Conservation (phyloP, 2,888 invertebrate genomes). For the Drosophila prolongata region DNA sequence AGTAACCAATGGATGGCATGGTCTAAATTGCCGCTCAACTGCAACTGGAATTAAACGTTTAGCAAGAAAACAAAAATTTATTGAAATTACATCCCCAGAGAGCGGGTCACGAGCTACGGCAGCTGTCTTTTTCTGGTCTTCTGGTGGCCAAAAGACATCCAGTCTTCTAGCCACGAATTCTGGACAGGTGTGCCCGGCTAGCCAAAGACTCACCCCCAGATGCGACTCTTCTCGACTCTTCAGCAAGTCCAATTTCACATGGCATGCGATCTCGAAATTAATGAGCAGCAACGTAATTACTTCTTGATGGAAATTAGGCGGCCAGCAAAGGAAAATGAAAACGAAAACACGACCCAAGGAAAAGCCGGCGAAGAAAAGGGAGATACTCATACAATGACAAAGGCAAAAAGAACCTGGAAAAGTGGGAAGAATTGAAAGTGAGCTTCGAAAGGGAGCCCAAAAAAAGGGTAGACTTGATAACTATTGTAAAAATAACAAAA, state of each 20-base stretch:
- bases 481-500: too few relatives aligned
- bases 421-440: constrained; percentile 26
- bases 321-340: constrained; percentile 50
- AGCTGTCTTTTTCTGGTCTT: constrained; percentile 1
- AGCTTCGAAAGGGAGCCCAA: not conserved
- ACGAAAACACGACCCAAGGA: constrained; percentile 20
- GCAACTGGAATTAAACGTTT: constrained; percentile 16
- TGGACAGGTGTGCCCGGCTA: constrained; percentile 24
- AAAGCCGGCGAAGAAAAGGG: not conserved
- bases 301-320: constrained; percentile 80
- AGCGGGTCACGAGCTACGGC: constrained; percentile 9
- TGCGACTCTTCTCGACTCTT: constrained; percentile 13
- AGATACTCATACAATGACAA: constrained; percentile 23
- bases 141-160: not conserved
- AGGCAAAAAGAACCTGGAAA: constrained; percentile 19
- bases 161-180: constrained; percentile 5
- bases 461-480: too few relatives aligned
- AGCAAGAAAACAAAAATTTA: not conserved
- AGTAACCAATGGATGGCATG: constrained; percentile 11
- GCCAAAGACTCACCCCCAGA: constrained; percentile 7
- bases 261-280: constrained; percentile 81
- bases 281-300: constrained; percentile 78
- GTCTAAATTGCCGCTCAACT: constrained; percentile 38
- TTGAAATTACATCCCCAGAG: constrained; percentile 11
- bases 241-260: constrained; percentile 57